phyloP scores from a whole-genome alignment of 2,797 vertebrate species.

The Urophycis tenuis region DNA sequence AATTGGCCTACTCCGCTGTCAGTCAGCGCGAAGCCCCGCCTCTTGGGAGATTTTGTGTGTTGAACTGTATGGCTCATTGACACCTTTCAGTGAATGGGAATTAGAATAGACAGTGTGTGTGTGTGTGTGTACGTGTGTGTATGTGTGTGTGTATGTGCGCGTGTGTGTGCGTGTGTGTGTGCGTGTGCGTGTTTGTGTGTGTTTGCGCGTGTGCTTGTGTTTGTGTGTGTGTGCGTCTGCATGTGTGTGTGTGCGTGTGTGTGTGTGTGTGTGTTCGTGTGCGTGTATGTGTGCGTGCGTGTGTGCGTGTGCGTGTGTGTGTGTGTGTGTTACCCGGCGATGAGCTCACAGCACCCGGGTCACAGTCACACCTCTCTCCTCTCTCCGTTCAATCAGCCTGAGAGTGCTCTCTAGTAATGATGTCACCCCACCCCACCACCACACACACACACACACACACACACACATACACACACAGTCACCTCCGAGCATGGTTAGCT shows the following conservation, averaged over 20 bases:
- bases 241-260: conserved; percentile 8
- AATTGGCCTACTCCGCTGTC: neutral
- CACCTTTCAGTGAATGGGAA: no score
- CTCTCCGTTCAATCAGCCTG: conserved; percentile 68
- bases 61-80: no score
- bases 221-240: conserved; percentile 10
- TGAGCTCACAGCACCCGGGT: conserved; percentile 63
- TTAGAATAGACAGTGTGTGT: neutral
- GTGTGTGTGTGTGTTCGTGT: conserved; percentile 30
- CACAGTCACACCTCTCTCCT: conserved; percentile 64
- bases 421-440: conserved; percentile 65
- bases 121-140: conserved; percentile 8
- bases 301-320: conserved; percentile 5
- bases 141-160: conserved; percentile 30
- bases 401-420: conserved; percentile 74
- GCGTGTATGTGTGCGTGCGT: conserved; percentile 10
- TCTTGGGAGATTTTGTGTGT: neutral
- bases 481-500: neutral
- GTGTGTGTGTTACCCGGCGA: conserved; percentile 50
- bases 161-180: conserved; percentile 9
- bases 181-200: neutral
- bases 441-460: no score
- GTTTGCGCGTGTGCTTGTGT: conserved; percentile 34
- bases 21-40: neutral
- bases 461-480: no score